A percentile compares a stretch with the other conserved stretches of the same genome.
phyloP scores from a whole-genome alignment of 1,140 invertebrate genomes.

The Eueides isabella region DNA sequence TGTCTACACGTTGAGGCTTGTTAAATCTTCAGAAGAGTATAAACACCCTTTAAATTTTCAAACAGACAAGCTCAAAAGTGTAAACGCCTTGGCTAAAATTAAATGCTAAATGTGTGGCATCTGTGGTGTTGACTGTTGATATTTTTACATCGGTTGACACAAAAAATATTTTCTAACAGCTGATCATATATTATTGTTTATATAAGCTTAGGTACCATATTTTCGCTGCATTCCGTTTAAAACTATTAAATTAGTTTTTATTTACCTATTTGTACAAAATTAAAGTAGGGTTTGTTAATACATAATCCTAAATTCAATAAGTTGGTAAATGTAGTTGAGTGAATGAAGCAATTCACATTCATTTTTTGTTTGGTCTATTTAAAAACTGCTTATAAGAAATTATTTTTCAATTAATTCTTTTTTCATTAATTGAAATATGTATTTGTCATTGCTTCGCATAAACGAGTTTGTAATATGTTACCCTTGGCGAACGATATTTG shows the following conservation, averaged over 20 bases:
- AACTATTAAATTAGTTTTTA: not conserved
- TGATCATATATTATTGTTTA: conserved; percentile 8
- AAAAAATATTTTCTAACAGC: conserved; percentile 7
- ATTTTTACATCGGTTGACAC: conserved; percentile 6
- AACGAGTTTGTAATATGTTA: conserved; percentile 6
- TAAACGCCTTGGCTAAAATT: too few species aligned
- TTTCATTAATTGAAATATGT: not conserved
- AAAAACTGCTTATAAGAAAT: too few species aligned
- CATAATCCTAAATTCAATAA: not conserved
- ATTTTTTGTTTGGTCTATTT: not conserved
- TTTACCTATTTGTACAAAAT: not conserved
- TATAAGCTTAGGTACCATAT: not conserved
- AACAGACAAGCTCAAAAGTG: too few species aligned
- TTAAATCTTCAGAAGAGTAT: too few species aligned
- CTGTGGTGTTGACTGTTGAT: conserved; percentile 5
- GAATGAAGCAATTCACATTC: too few species aligned
- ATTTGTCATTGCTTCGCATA: not conserved
- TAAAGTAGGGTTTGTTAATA: not conserved
- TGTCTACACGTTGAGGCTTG: too few species aligned
- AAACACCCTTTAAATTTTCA: too few species aligned
- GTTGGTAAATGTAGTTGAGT: not conserved
- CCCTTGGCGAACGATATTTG: conserved; percentile 41
- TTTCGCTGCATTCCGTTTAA: not conserved
- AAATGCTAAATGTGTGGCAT: not conserved
- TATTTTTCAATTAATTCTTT: not conserved